Evolutionary conservation across 2,113 vertebrate species (phyloP).

Genomic region (Synchiropus splendidus): DNA sequence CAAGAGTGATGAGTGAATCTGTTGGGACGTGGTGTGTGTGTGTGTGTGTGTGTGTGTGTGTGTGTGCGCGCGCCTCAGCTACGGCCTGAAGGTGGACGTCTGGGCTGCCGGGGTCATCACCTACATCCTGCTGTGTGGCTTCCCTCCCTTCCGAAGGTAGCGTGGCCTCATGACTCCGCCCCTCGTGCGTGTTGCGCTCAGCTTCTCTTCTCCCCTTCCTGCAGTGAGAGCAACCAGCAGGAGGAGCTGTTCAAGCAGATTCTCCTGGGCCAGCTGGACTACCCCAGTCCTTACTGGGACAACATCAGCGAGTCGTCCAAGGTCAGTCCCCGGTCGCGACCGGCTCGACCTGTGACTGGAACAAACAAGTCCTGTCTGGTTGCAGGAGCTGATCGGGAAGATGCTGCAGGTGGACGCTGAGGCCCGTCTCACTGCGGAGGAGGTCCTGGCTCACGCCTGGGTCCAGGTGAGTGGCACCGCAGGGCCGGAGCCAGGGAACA

Average conservation of each 20-base stretch:
- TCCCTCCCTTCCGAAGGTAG: slow-evolving; percentile 96
- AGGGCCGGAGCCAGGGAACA: too few relatives aligned
- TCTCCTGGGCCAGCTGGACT: slow-evolving; percentile 83
- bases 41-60: not conserved
- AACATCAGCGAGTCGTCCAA: slow-evolving; percentile 89
- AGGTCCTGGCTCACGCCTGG: slow-evolving; percentile 90
- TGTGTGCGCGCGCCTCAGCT: slow-evolving; percentile 60
- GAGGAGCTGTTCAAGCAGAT: slow-evolving; percentile 98
- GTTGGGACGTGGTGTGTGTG: not conserved
- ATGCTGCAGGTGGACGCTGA: slow-evolving; percentile 90
- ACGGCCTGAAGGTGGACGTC: slow-evolving; percentile 94
- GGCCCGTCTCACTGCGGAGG: slow-evolving; percentile 82
- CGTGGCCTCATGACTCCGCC: too few relatives aligned
- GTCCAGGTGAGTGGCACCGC: slow-evolving; percentile 69
- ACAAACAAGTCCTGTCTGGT: slow-evolving; percentile 5
- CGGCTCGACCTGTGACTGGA: too few relatives aligned
- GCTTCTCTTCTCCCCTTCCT: slow-evolving; percentile 3
- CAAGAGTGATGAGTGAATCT: too few relatives aligned
- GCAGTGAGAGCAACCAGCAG: slow-evolving; percentile 88
- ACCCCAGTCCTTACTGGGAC: slow-evolving; percentile 96
- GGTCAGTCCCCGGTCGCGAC: slow-evolving; percentile 51
- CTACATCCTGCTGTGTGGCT: slow-evolving; percentile 93
- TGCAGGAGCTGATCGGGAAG: slow-evolving; percentile 85
- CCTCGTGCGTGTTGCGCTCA: too few relatives aligned
- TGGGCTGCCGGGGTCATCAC: slow-evolving; percentile 98